Percentiles rank a stretch among this genome's conserved stretches.
Conservation (phyloP, 2,888 invertebrate species). For the Rhingia rostrata region DNA sequence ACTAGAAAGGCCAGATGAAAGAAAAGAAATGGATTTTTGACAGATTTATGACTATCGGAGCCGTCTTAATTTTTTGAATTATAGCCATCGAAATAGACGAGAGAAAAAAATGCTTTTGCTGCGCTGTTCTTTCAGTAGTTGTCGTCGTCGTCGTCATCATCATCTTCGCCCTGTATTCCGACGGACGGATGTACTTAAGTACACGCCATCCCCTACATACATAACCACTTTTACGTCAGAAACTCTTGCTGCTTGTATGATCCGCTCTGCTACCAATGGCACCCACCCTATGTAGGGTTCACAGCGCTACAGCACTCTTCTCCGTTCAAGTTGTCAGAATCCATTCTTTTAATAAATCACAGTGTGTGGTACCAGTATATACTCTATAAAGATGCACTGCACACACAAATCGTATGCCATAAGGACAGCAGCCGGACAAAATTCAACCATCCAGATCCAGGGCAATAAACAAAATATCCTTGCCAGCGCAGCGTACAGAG, state of each 20-base stretch:
- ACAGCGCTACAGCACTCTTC: constrained; percentile 35
- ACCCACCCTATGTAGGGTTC: not conserved
- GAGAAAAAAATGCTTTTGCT: constrained; percentile 62
- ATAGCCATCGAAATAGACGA: constrained; percentile 83
- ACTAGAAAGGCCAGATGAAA: constrained; percentile 55
- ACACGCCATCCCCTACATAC: constrained; percentile 22
- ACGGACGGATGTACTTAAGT: constrained; percentile 66
- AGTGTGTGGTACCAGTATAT: constrained; percentile 66
- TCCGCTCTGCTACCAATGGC: not conserved
- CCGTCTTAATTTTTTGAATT: constrained; percentile 83
- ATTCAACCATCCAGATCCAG: constrained; percentile 41
- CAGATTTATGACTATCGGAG: constrained; percentile 83
- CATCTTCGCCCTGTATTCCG: constrained; percentile 6
- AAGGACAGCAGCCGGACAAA: constrained; percentile 45
- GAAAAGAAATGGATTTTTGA: constrained; percentile 83
- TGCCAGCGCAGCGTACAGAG: constrained; percentile 25
- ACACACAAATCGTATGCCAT: not conserved
- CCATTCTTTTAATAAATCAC: constrained; percentile 74
- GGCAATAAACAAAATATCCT: constrained; percentile 73
- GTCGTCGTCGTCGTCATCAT: not conserved
- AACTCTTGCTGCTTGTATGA: constrained; percentile 59
- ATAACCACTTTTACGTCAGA: constrained; percentile 64
- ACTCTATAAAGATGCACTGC: constrained; percentile 33
- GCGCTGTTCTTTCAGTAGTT: constrained; percentile 38
- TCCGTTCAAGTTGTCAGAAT: constrained; percentile 70